A percentile compares a stretch with the other conserved stretches of the same genome.
phyloP scores from a whole-genome alignment of 2,888 invertebrate genomes.

The Drosophila subsilvestris region DNA sequence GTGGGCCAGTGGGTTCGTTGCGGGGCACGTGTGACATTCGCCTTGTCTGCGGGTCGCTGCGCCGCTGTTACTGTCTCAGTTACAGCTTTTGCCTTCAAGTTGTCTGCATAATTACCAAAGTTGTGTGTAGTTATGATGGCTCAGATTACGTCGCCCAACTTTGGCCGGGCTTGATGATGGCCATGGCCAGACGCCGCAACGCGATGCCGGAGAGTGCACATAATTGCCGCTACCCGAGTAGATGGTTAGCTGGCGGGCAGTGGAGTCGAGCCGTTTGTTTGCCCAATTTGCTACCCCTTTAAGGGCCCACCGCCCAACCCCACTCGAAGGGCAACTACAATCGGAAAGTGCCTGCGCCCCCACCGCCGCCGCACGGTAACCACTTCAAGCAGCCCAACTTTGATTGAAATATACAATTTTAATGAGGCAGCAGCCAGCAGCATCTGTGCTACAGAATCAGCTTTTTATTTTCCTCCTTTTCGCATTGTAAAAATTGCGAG shows the following conservation, averaged over 20 bases:
- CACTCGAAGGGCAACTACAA: conserved; percentile 23
- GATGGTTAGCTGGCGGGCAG: not conserved
- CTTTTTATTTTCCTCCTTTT: conserved; percentile 18
- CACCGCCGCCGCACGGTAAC: conserved; percentile 28
- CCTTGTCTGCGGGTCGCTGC: conserved; percentile 11
- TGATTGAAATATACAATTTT: conserved; percentile 79
- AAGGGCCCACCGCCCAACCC: not conserved
- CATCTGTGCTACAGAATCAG: conserved; percentile 40
- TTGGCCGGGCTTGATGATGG: conserved; percentile 16
- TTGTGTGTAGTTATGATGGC: conserved; percentile 69
- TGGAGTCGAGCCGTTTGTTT: conserved; percentile 11
- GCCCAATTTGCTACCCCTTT: conserved; percentile 37
- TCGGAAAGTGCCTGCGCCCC: conserved; percentile 19
- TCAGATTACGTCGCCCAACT: conserved; percentile 60
- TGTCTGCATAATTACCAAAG: conserved; percentile 68
- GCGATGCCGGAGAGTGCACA: conserved; percentile 17
- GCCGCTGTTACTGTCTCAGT: conserved; percentile 17
- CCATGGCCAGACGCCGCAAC: conserved; percentile 12
- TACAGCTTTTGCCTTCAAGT: conserved; percentile 29
- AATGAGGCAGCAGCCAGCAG: conserved; percentile 70
- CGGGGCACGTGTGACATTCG: conserved; percentile 76
- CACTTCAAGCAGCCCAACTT: conserved; percentile 66
- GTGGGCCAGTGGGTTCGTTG: conserved; percentile 1
- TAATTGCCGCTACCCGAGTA: conserved; percentile 20
- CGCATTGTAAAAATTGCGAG: conserved; percentile 43